These are phyloP conservation scores for Malurus alboscapulatus DNA, from an alignment of 2,113 vertebrate species.

Conservation along the genomic window DNA sequence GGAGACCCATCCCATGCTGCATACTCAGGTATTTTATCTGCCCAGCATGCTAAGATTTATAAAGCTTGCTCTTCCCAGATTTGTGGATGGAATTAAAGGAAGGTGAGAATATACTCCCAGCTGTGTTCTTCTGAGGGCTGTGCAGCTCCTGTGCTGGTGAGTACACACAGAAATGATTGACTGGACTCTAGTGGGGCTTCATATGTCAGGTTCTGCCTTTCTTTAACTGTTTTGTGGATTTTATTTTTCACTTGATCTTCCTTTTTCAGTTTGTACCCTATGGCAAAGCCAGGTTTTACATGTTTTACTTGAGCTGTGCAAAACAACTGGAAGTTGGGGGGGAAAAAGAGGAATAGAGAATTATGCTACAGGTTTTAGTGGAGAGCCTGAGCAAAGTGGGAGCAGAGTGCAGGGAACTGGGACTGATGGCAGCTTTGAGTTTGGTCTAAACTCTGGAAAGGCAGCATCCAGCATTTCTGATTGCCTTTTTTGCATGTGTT, in stretches of 20 bases:
- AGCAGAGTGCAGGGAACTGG: background rate
- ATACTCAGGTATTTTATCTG: background rate
- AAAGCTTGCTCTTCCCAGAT: background rate
- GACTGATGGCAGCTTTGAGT: background rate
- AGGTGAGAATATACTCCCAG: background rate
- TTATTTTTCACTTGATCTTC: background rate
- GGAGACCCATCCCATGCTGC: accelerated
- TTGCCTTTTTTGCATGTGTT: background rate
- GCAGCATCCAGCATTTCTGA: accelerated
- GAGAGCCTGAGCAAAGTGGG: background rate
- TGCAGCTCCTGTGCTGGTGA: background rate
- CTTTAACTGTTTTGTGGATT: background rate
- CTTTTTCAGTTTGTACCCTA: background rate
- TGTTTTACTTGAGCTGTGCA: background rate
- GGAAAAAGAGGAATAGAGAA: background rate
- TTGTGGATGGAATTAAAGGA: background rate
- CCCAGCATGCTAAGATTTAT: background rate
- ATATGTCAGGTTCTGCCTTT: background rate
- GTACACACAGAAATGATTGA: background rate
- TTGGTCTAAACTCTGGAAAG: background rate
- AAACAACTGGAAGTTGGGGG: background rate
- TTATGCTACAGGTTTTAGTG: background rate
- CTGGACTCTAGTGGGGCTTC: background rate
- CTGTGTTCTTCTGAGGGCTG: background rate
- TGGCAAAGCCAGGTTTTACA: background rate